These are phyloP conservation scores for Danaus plexippus DNA, from an alignment of 1,140 invertebrate genomes.

Conservation along the genomic window DNA sequence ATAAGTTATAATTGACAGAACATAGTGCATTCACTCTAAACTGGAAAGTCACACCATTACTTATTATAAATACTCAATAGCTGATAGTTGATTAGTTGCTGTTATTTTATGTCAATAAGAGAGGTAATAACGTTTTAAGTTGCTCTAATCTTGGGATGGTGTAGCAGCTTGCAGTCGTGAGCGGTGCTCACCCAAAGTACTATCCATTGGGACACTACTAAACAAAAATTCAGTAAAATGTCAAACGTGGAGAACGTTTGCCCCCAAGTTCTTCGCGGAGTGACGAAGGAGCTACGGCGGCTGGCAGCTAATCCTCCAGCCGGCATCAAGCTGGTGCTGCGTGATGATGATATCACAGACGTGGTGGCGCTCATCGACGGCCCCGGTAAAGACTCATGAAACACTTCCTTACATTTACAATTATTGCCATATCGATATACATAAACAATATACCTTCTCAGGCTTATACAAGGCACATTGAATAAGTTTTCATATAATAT, in stretches of 20 bases:
- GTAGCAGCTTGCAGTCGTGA: slow-evolving; percentile 13
- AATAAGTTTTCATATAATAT: background rate
- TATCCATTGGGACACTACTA: background rate
- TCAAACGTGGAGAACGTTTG: slow-evolving; percentile 63
- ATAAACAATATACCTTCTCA: background rate
- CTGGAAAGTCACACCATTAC: too few relatives aligned
- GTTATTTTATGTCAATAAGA: background rate
- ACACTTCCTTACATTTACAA: too few relatives aligned
- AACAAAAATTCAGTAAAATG: slow-evolving; percentile 28
- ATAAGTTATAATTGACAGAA: slow-evolving; percentile 1
- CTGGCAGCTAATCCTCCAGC: slow-evolving; percentile 48
- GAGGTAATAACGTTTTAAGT: background rate
- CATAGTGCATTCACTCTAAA: background rate
- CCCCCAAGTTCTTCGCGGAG: slow-evolving; percentile 50
- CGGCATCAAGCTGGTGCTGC: slow-evolving; percentile 48
- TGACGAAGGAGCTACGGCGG: slow-evolving; percentile 45
- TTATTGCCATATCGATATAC: too few relatives aligned
- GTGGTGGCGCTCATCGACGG: slow-evolving; percentile 53
- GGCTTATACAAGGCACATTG: background rate
- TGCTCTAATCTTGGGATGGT: slow-evolving; percentile 16
- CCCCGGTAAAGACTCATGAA: slow-evolving; percentile 34
- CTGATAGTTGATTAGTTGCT: background rate
- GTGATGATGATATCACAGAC: slow-evolving; percentile 53
- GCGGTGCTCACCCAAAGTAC: slow-evolving; percentile 13
- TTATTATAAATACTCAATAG: background rate